A percentile compares a stretch with the other conserved stretches of the same genome.
phyloP scores from a whole-genome alignment of 1,140 invertebrate species.

The Hycleus phaleratus region DNA sequence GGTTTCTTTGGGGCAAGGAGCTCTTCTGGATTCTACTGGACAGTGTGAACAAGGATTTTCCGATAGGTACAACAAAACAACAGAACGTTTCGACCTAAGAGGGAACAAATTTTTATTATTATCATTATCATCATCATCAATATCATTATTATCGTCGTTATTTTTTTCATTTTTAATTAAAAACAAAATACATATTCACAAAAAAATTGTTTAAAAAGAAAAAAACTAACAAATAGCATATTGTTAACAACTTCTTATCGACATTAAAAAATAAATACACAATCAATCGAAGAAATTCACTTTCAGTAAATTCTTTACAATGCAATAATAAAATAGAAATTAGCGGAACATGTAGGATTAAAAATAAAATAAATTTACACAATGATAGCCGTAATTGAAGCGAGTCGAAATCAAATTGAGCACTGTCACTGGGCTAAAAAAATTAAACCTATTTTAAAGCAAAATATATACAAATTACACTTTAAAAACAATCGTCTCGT shows the following conservation, averaged over 20 bases:
- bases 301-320: neutral
- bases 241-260: constrained; percentile 3
- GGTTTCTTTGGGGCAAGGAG: too few species aligned
- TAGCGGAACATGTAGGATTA: too few species aligned
- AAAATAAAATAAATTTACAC: neutral
- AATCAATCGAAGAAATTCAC: constrained; percentile 1
- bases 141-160: constrained; percentile 3
- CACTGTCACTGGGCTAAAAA: too few species aligned
- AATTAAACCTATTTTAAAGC: too few species aligned
- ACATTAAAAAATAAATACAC: constrained; percentile 3
- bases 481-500: too few species aligned
- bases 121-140: constrained; percentile 1
- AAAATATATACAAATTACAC: too few species aligned
- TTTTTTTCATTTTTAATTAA: constrained; percentile 4
- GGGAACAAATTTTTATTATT: neutral
- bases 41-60: too few species aligned
- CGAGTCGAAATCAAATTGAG: too few species aligned
- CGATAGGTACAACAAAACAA: neutral
- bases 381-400: neutral
- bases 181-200: constrained; percentile 6
- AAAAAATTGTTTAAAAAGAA: constrained; percentile 8
- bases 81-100: neutral
- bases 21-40: too few species aligned
- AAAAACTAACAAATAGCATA: constrained; percentile 8
- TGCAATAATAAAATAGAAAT: too few species aligned